Conservation (phyloP, 1,140 invertebrate species). For the Drosophila bipectinata region DNA sequence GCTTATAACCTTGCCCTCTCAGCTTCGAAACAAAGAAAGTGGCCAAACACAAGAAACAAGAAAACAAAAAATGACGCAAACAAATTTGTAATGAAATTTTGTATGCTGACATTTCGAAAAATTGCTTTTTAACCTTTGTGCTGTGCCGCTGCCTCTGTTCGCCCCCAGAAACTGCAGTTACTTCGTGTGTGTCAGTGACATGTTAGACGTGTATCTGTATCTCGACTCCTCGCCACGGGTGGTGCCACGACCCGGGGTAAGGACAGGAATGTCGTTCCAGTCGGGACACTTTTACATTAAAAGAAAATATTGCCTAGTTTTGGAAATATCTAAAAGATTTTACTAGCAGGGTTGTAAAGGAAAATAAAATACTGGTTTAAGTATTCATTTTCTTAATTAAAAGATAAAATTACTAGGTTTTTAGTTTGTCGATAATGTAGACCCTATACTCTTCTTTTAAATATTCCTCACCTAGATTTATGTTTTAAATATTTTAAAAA, state of each 20-base stretch:
- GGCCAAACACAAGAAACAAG: constrained; percentile 21
- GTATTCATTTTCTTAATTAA: no score
- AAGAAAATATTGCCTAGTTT: not conserved
- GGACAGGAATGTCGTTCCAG: not conserved
- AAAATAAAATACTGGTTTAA: no score
- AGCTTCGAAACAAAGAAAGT: constrained; percentile 22
- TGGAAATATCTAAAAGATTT: no score
- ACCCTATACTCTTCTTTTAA: no score
- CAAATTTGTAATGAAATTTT: constrained; percentile 81
- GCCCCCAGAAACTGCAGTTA: constrained; percentile 25
- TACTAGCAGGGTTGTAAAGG: no score
- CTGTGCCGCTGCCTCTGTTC: constrained; percentile 15
- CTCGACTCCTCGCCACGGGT: constrained; percentile 33
- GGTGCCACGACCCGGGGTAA: constrained; percentile 17
- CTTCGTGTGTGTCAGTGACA: constrained; percentile 69
- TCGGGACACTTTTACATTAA: constrained; percentile 8
- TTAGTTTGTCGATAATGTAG: no score
- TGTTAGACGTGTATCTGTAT: constrained; percentile 72
- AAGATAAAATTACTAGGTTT: no score
- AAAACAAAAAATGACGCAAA: constrained; percentile 62
- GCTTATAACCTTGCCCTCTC: not conserved
- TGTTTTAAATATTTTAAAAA: not conserved
- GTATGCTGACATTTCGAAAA: constrained; percentile 80
- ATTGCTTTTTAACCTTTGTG: constrained; percentile 82
- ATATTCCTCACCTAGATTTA: not conserved